Base-by-base conservation (phyloP, 2,888 invertebrate species). In the Selenia dentaria region DNA sequence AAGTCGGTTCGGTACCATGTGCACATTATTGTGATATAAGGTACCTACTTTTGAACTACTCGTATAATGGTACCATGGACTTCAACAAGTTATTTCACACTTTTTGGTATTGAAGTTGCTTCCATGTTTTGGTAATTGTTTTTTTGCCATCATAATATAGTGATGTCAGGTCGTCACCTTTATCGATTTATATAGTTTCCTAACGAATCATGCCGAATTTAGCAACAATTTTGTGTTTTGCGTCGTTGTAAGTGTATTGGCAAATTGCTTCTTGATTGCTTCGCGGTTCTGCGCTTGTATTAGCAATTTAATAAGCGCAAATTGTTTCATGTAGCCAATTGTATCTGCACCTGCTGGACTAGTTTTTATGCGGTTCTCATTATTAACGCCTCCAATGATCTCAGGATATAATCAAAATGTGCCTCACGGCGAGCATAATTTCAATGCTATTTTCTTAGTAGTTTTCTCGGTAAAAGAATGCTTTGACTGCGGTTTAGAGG, bases 351-450 rank as follows among this genome's bases (percentile, higher is more conserved):
- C 64, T 51, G 64, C 57, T 54, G 59, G 56, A 67, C 73, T 67
- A 70, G 66, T 75, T 79, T 76, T 78, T 76, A 65, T 67, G 48
- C 53, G 54, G 62, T 67, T 70, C 69, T 48, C 68, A 70, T 66
- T 68, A 68, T 72, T 69, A 67, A 62, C 62, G 61, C 57, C 64
- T 68, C 55, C 67, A 67, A 64, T 70, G 65, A 65, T 63, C 60
- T 60, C 51, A 51, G 64, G 62, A 60, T 68, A 65, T 67, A 64
- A 67, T 68, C 59, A 67, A 57, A 69, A 67, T 67, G 55, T 51
- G 46, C 52, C 50, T 55, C 43, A 44, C 61, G 60, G 65, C 62
- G 63, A 59, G 59, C 58, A 59, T 70, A 59, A 64, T 65, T 71
- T 70, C 57, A 6, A 25, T 24, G 29, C n/a, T 24, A 24, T 38